A percentile compares a stretch with the other conserved stretches of the same genome.
These are phyloP conservation scores for Oeneis ivallda DNA, from an alignment of 2,888 invertebrate species.

Conservation along the genomic window DNA sequence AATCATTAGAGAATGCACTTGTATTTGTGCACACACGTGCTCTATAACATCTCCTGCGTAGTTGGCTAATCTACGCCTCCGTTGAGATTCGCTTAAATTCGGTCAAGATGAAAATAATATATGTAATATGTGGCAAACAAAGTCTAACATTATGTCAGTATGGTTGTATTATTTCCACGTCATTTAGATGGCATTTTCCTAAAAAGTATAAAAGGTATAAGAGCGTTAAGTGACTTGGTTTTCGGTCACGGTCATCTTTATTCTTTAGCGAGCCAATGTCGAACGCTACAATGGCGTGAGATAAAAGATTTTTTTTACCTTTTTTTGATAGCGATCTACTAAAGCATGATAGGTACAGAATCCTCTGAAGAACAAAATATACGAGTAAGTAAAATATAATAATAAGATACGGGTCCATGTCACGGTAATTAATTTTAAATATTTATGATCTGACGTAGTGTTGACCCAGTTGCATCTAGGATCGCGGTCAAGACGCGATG, in stretches of 20 bases:
- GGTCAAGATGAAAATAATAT: too few species aligned
- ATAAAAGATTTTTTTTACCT: slow-evolving; percentile 9
- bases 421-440: too few species aligned
- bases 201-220: slow-evolving; percentile 12
- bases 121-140: neutral
- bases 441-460: too few species aligned
- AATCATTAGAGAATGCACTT: too few species aligned
- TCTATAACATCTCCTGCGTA: too few species aligned
- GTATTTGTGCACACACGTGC: too few species aligned
- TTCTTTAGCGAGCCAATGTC: slow-evolving; percentile 18
- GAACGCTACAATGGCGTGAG: slow-evolving; percentile 11
- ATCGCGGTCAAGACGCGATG: too few species aligned
- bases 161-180: neutral
- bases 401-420: too few species aligned
- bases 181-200: slow-evolving; percentile 2
- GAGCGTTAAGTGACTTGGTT: slow-evolving; percentile 8
- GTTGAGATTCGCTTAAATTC: too few species aligned
- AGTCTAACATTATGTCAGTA: neutral
- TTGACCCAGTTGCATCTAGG: too few species aligned
- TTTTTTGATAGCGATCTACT: slow-evolving; percentile 5
- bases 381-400: too few species aligned
- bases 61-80: too few species aligned
- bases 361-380: slow-evolving; percentile 36
- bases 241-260: slow-evolving; percentile 19
- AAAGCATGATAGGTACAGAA: slow-evolving; percentile 11